Evolutionary conservation across 2,888 invertebrate species (phyloP), one percentile per base, ranked within the genome.

Genomic region (Mesorhabditis belari): DNA sequence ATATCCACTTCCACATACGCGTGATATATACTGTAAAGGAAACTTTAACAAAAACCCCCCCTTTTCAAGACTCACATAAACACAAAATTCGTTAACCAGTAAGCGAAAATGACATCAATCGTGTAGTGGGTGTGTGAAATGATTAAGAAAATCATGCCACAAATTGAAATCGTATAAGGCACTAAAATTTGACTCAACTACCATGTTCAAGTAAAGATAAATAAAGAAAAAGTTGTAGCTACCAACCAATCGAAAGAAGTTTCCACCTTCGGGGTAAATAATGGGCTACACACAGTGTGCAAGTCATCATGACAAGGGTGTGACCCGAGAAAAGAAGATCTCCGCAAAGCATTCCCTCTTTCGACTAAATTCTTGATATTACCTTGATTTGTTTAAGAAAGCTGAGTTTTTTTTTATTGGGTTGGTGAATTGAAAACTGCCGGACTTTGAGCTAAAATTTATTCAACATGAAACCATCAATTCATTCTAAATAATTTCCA

Each of bases 261-360:
- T 50, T n/a, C 51, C 12, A n/a, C 51, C 21, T 21, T 23, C 58
- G 49, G 5, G 76, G 76, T 4, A 73, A 63, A 58, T 76, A 74
- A 55, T 69, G 66, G 61, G 66, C 64, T 19, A 75, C 64, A n/a
- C 65, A 62, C 24, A 76, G 65, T 12, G 70, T 61, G 60, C 71
- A 70, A 24, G 66, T 63, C 17, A 70, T 70, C 69, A 74, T 74
- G 25, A 70, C 69, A 6, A 75, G 65, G 2, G 75, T 70, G 66
- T 76, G 76, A 5, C 76, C 76, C 23, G 68, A 68, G 64, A 73
- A 76, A 6, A 76, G 63, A 29, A 75, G 60, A 61, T 76, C 76
- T 6, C 76, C 76, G 62, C 76, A 76, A 25, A 75, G 63, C 67
- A 73, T 69, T 26, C 60, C 61, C 6, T 62, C 55, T 55, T 70